These are phyloP conservation scores for Eupithecia dodoneata DNA, from an alignment of 2,888 invertebrate genomes.

Conservation along the genomic window DNA sequence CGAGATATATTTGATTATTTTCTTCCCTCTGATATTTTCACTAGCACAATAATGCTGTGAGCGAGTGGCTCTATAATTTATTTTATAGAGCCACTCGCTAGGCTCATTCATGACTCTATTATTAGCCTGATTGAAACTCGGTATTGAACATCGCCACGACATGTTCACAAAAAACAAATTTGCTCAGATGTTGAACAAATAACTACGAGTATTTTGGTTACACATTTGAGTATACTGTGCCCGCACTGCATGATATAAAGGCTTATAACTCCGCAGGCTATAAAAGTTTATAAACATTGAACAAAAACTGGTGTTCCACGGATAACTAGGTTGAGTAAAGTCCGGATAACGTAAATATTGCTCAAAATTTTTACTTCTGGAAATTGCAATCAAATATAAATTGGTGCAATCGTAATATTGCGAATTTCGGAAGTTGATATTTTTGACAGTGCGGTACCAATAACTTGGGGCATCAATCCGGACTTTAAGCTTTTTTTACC, in stretches of 20 bases:
- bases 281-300: background rate
- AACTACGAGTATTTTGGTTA: background rate
- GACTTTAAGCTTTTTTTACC: background rate
- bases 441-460: background rate
- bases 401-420: background rate
- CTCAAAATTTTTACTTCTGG: background rate
- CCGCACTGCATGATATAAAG: background rate
- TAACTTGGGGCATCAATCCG: background rate
- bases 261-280: background rate
- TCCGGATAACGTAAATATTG: background rate
- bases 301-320: background rate
- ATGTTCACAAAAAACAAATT: background rate
- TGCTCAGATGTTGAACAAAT: background rate
- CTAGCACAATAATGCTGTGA: too few species aligned
- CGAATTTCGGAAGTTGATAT: background rate
- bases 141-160: background rate
- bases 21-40: too few species aligned
- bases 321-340: background rate
- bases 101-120: background rate
- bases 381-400: too few species aligned
- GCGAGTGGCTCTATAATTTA: too few species aligned
- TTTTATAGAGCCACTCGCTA: background rate
- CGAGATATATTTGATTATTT: too few species aligned
- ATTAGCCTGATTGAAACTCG: background rate
- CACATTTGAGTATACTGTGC: background rate